Percentiles rank a stretch among this genome's conserved stretches.
phyloP scores from a whole-genome alignment of 2,888 invertebrate species.

The Neelides folsomi region DNA sequence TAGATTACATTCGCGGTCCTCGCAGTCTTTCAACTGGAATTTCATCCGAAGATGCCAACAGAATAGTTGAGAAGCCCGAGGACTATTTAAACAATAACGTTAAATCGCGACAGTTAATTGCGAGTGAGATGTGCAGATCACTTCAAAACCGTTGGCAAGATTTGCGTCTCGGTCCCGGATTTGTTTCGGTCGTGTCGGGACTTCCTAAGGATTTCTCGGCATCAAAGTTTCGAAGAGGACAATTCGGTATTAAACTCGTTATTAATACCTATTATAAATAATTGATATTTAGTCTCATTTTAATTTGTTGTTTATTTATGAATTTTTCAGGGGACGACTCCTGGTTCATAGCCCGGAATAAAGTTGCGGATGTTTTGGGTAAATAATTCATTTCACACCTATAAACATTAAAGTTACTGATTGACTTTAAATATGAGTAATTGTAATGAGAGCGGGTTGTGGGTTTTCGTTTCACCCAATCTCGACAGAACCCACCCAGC shows the following conservation, averaged over 20 bases:
- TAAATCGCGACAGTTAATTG: neutral
- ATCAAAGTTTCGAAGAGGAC: slow-evolving; percentile 66
- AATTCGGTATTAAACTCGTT: slow-evolving; percentile 48
- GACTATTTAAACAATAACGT: neutral
- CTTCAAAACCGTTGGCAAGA: slow-evolving; percentile 27
- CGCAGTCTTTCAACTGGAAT: slow-evolving; percentile 13
- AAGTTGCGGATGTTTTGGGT: slow-evolving; percentile 86
- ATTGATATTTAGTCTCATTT: too few relatives aligned
- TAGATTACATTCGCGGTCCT: slow-evolving; percentile 18
- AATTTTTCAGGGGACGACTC: slow-evolving; percentile 64
- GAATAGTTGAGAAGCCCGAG: slow-evolving; percentile 11
- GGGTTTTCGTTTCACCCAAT: too few relatives aligned
- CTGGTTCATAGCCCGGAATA: slow-evolving; percentile 68
- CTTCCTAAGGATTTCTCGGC: slow-evolving; percentile 80
- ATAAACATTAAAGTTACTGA: too few relatives aligned
- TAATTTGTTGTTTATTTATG: too few relatives aligned
- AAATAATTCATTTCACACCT: too few relatives aligned
- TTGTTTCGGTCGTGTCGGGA: slow-evolving; percentile 65
- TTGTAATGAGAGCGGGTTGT: too few relatives aligned
- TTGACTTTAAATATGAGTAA: too few relatives aligned
- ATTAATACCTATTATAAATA: too few relatives aligned
- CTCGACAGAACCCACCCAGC: too few relatives aligned
- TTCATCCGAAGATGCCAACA: slow-evolving; percentile 12
- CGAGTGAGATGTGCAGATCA: slow-evolving; percentile 22
- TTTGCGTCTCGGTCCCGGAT: slow-evolving; percentile 26